Base-by-base conservation (phyloP, 30 jellyfish, hydroid and myxozoan species). In the Cassiopea andromeda region DNA sequence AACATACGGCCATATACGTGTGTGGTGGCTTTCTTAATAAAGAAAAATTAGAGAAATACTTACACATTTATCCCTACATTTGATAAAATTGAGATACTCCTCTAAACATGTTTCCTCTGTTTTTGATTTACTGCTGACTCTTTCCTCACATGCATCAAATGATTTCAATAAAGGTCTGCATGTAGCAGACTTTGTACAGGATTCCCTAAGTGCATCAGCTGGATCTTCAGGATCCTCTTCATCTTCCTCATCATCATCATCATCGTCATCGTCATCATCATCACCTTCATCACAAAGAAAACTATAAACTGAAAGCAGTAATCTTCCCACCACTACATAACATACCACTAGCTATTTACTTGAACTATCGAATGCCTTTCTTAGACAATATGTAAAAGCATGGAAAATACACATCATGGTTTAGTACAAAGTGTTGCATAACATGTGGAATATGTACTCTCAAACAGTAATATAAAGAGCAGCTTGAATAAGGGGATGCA, bases 211-310 rank as follows among this genome's bases (percentile, higher is more conserved):
- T 17, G 90, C 80, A 79, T 92, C 97, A 47, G 77, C 84, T 1
- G 93, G 93, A 84, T 92, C 97, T 16, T 58, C 93, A 4, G 91
- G 90, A 13, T 92, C 97, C 50, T 92, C 97, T 68, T 92, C 97
- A 14, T 92, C 97, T 49, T 92, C 97, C 12, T 91, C 97, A n/a
- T 92, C 97, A n/a, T 92, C 97, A 1, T 92, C 97, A 13, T 92
- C 97, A 2, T 90, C 97, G n/a, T 90, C 97, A 12, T 90, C 97
- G 7, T 82, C 97, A 17, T 75, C 60, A 13, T 17, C 73, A 4
- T 64, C 73, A 64, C 15, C 73, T 44, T 8, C 46, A 7, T 2
- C 7, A 49, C 64, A 54, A 10, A 54, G n/a, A 68, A 7, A 68
- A 68, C 15, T 3, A 68, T 17, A 68, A 68, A 68, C 77, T 3